These are phyloP conservation scores for Pseudorasbora parva DNA, from an alignment of 2,113 vertebrate genomes.

Conservation along the genomic window DNA sequence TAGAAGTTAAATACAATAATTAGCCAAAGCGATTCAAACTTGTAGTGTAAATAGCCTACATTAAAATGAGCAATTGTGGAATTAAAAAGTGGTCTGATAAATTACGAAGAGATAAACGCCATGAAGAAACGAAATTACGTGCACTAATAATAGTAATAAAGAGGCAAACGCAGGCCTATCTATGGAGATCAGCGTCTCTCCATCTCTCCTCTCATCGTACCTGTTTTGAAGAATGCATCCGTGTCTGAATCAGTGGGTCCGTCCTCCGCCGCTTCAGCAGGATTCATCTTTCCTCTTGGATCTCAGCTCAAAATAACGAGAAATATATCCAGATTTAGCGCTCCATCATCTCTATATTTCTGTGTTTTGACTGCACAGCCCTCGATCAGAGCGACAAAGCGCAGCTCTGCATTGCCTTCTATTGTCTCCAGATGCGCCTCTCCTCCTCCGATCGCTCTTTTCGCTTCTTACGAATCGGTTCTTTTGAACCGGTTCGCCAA, in stretches of 20 bases:
- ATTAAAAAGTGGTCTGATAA: background rate
- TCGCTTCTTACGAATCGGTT: background rate
- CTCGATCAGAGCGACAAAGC: conserved; percentile 51
- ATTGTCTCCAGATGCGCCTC: conserved; percentile 65
- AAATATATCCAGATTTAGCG: conserved; percentile 62
- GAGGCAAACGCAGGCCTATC: background rate
- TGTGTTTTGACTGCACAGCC: conserved; percentile 49
- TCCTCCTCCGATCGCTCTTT: conserved; percentile 26
- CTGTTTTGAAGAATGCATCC: conserved; percentile 89
- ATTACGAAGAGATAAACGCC: background rate
- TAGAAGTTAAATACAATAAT: background rate
- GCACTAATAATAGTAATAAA: background rate
- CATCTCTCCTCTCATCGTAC: conserved; percentile 66
- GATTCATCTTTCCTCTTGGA: conserved; percentile 78
- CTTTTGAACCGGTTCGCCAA: background rate
- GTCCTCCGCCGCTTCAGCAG: conserved; percentile 83
- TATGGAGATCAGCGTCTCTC: background rate
- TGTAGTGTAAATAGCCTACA: too few species aligned
- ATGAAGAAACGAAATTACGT: background rate
- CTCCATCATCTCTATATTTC: conserved; percentile 54
- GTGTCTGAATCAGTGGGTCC: conserved; percentile 84
- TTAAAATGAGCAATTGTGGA: background rate
- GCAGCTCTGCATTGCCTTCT: conserved; percentile 58
- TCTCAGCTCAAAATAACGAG: conserved; percentile 45
- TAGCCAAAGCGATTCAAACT: too few species aligned